Evolutionary conservation across 2,888 invertebrate species (phyloP).

Genomic region (Drosophila ustulata): DNA sequence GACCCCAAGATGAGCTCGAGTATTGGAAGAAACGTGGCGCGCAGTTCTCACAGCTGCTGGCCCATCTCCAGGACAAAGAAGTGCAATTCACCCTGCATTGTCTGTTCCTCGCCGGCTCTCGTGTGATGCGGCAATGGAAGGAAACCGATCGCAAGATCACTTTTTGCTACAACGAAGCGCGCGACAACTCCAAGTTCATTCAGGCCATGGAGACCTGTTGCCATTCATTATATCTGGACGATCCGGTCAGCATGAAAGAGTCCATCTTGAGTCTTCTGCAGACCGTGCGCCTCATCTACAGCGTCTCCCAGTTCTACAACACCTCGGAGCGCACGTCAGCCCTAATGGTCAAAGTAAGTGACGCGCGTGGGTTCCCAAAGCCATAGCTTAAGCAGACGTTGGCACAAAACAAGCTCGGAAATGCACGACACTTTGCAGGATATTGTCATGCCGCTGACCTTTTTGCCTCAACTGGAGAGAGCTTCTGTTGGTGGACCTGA

Average conservation of each 20-base stretch:
- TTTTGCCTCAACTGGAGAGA: not conserved
- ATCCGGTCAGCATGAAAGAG: conserved; percentile 96
- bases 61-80: conserved; percentile 91
- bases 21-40: conserved; percentile 98
- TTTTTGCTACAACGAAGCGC: conserved; percentile 97
- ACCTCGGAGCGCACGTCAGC: conserved; percentile 98
- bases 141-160: conserved; percentile 96
- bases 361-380: conserved; percentile 27
- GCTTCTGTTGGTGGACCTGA: not conserved
- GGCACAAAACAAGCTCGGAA: conserved; percentile 8
- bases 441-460: conserved; percentile 48
- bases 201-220: conserved; percentile 97
- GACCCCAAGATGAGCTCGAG: conserved; percentile 97
- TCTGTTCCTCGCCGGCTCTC: conserved; percentile 91
- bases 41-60: conserved; percentile 94
- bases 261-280: conserved; percentile 95
- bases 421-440: conserved; percentile 47
- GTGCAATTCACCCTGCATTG: conserved; percentile 92
- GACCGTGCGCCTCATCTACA: conserved; percentile 96
- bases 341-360: conserved; percentile 94
- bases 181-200: conserved; percentile 97
- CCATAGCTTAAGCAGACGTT: conserved; percentile 40
- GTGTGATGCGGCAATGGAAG: conserved; percentile 92
- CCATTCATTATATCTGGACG: conserved; percentile 95
- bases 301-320: conserved; percentile 97